phyloP scores from a whole-genome alignment of 2,888 invertebrate species.

The Trachelus iudaicus region DNA sequence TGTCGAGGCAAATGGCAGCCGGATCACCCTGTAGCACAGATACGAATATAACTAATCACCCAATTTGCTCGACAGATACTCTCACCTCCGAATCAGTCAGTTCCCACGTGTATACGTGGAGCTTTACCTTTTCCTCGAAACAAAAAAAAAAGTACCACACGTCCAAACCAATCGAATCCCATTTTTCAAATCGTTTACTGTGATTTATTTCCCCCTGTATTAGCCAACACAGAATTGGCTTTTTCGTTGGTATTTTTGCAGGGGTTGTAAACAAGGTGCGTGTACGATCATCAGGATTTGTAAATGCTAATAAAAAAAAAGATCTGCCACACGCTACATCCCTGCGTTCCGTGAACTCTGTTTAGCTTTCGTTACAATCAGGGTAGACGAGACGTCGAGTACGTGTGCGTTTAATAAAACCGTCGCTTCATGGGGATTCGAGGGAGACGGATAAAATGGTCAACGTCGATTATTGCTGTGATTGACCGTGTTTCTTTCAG shows the following conservation, averaged over 20 bases:
- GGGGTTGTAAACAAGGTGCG: background rate
- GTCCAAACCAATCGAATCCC: constrained; percentile 38
- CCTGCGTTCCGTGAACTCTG: background rate
- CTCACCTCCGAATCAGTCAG: constrained; percentile 14
- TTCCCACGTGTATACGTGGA: background rate
- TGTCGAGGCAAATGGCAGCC: background rate
- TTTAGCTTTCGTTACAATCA: background rate
- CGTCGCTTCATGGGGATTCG: background rate
- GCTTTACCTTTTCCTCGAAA: background rate
- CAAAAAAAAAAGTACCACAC: constrained; percentile 32
- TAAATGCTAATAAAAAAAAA: background rate
- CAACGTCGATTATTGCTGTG: background rate
- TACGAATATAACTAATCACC: constrained; percentile 51
- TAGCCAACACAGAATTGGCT: constrained; percentile 34
- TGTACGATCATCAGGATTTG: background rate
- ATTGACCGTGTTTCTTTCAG: background rate
- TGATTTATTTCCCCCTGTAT: constrained; percentile 40
- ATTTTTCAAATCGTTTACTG: constrained; percentile 30
- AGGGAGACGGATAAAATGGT: background rate
- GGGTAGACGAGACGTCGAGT: background rate
- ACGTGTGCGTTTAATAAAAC: background rate
- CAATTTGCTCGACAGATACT: constrained; percentile 48
- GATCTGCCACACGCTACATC: background rate
- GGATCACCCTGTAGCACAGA: constrained; percentile 20
- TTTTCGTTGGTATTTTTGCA: background rate